These are phyloP conservation scores for Octopus sinensis DNA, from an alignment of 1,140 invertebrate species.

Conservation along the genomic window DNA sequence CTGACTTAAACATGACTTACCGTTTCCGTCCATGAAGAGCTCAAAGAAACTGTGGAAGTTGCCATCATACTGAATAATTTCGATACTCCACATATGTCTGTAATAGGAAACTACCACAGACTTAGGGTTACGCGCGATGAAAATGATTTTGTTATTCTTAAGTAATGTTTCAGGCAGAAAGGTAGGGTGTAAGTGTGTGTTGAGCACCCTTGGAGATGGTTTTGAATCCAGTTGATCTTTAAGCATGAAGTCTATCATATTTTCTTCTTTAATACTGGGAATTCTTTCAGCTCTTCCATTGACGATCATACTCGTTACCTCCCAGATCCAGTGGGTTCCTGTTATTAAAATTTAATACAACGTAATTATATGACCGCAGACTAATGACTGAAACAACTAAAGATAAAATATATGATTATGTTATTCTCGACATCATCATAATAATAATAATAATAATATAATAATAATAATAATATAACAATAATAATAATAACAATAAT, in stretches of 20 bases:
- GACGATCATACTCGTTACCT: slow-evolving; percentile 34
- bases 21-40: slow-evolving; percentile 21
- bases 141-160: slow-evolving; percentile 27
- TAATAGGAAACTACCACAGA: slow-evolving; percentile 38
- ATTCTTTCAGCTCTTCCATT: slow-evolving; percentile 29
- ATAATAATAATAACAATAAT: too few species aligned
- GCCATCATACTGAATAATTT: slow-evolving; percentile 19
- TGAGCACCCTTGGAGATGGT: slow-evolving; percentile 40
- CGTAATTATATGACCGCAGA: too few species aligned
- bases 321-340: slow-evolving; percentile 49
- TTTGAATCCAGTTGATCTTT: slow-evolving; percentile 19
- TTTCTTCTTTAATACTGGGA: slow-evolving; percentile 24
- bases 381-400: too few species aligned
- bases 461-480: too few species aligned
- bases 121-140: slow-evolving; percentile 35
- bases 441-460: too few species aligned
- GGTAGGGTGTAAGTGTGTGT: slow-evolving; percentile 34
- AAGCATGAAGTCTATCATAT: slow-evolving; percentile 28
- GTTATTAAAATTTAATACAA: not conserved
- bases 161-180: slow-evolving; percentile 28
- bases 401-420: too few species aligned
- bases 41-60: slow-evolving; percentile 20
- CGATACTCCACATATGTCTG: slow-evolving; percentile 27
- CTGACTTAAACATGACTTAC: slow-evolving; percentile 9
- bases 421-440: too few species aligned